Evolutionary conservation across 2,888 invertebrate genomes (phyloP), one percentile per base, ranked within the genome.

Genomic region (Papilio protenor): DNA sequence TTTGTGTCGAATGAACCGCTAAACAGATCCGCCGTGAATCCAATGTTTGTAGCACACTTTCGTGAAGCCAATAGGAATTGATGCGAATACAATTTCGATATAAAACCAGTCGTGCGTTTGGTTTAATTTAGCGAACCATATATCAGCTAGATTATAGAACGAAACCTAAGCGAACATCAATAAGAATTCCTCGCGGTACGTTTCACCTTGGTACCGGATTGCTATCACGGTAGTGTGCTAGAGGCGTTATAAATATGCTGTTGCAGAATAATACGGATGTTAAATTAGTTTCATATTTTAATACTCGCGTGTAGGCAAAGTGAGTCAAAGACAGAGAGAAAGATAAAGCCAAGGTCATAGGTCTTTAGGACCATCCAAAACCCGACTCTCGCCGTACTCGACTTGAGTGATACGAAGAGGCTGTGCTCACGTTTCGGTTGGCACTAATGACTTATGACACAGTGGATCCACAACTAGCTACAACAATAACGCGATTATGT

Each of bases 1-100:
- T 75, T 78, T 78, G 75, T 78, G 78, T 66, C 55, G 55, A 78
- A 72, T 18, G 27, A 66, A 71, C 64, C 23, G 78, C 75, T 71
- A 49, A 18, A 69, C 21, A 71, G 61, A 55, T 64, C 14, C 66
- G 71, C 49, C n/a, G 18, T n/a, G 61, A 33, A 52, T 71, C 57
- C 40, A 69, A 66, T 8, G 21, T 27, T 55, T 21, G 10, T n/a
- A 55, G 55, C 55, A 55, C 55, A 21, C n/a, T 55, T 6, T 4
- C n/a, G 55, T 3, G 55, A 61, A 27, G 61, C 14, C 16, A 5
- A 23, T 18, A 2, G n/a, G 11, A 57, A 57, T 10, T 10, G 57
- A 57, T 21, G 21, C 23, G 57, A 23, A 40, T 40, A 6, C 6
- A 40, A 40, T 40, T 40, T 40, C 8, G 6, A 40, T 40, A 1